Percentiles rank a stretch among this genome's conserved stretches.
These are phyloP conservation scores for Lasius platythorax DNA, from an alignment of 2,888 invertebrate genomes.

Conservation along the genomic window DNA sequence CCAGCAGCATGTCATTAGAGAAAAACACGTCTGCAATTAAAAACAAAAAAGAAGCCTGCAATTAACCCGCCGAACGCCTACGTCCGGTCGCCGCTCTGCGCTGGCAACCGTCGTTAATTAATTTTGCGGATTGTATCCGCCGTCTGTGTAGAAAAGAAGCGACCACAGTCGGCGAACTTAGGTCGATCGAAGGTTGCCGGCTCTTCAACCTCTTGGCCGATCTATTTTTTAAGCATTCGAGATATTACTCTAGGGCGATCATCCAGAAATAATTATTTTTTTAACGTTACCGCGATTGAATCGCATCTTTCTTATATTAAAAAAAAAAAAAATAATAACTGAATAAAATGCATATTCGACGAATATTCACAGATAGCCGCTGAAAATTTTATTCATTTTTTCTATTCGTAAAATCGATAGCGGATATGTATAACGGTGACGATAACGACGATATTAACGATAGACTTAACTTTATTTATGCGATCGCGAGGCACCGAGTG, in stretches of 20 bases:
- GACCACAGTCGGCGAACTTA: conserved; percentile 29
- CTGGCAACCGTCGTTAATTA: conserved; percentile 37
- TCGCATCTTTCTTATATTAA: background rate
- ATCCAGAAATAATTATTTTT: background rate
- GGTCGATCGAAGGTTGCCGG: conserved; percentile 15
- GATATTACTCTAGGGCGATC: background rate
- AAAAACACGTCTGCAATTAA: conserved; percentile 40
- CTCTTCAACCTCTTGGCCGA: conserved; percentile 7
- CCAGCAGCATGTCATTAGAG: conserved; percentile 48
- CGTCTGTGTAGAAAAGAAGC: background rate
- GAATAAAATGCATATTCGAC: background rate
- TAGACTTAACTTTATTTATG: background rate
- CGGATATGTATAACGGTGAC: conserved; percentile 22
- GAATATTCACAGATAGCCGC: background rate
- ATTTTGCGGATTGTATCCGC: conserved; percentile 30
- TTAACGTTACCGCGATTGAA: background rate
- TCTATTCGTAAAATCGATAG: background rate
- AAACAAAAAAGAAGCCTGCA: conserved; percentile 1
- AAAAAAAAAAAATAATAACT: too few species aligned
- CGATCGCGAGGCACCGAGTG: background rate
- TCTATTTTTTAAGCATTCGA: conserved; percentile 13
- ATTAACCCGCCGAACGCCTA: conserved; percentile 27
- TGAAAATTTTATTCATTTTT: background rate
- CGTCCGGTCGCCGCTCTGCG: background rate
- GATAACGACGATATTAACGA: background rate